A percentile compares a stretch with the other conserved stretches of the same genome.
Evolutionary conservation across 2,888 invertebrate species (phyloP).

Genomic region (Hanleya hanleyi): DNA sequence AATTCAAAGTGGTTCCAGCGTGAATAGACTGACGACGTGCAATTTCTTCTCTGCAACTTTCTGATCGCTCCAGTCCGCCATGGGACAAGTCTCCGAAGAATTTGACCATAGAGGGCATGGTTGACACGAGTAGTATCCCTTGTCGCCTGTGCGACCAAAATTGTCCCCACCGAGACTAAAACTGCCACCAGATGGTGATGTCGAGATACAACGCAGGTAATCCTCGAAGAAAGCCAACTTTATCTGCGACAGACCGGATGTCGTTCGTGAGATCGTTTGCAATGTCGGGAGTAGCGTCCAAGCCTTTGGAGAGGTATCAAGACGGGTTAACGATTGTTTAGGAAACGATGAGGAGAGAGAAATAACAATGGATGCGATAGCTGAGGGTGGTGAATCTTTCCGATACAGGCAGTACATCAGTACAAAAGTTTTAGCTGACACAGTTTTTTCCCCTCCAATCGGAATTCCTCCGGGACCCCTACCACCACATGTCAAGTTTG

Average conservation of each 20-base stretch:
- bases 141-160: not conserved
- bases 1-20: constrained; percentile 6
- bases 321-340: not conserved
- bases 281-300: not conserved
- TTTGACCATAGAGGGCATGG: constrained; percentile 45
- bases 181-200: too few species aligned
- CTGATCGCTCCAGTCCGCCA: constrained; percentile 16
- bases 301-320: too few species aligned
- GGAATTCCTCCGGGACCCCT: too few species aligned
- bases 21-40: constrained; percentile 5
- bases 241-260: not conserved
- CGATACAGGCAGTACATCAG: not conserved
- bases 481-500: too few species aligned
- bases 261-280: not conserved
- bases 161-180: not conserved
- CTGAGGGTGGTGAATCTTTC: not conserved
- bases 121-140: not conserved
- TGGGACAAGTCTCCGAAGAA: constrained; percentile 43
- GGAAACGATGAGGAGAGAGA: not conserved
- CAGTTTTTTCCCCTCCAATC: too few species aligned
- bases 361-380: not conserved
- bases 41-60: constrained; percentile 1
- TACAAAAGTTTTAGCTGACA: not conserved
- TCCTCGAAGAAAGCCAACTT: not conserved
- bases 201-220: too few species aligned